Conservation (phyloP, 2,888 invertebrate species). For the Scaptodrosophila latifasciaeformis region DNA sequence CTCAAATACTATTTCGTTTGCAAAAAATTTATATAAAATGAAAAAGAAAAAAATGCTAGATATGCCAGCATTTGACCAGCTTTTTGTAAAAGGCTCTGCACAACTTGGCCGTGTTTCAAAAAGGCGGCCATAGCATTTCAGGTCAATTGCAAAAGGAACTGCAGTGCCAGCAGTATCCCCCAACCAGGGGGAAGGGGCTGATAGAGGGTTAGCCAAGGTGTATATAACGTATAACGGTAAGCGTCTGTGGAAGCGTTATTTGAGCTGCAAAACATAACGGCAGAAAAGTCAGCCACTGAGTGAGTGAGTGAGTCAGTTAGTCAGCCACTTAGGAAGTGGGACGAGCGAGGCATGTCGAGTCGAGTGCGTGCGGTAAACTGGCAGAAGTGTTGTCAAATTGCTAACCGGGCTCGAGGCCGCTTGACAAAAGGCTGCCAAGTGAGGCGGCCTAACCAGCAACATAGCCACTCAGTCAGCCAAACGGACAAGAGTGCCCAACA, state of each 20-base stretch:
- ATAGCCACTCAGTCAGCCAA: not conserved
- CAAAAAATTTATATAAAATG: no score
- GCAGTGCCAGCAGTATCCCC: not conserved
- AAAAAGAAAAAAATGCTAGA: not conserved
- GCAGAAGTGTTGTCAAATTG: conserved; percentile 60
- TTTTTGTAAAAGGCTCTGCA: no score
- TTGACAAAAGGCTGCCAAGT: conserved; percentile 18
- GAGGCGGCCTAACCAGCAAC: conserved; percentile 27
- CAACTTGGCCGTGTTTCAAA: not conserved
- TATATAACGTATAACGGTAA: no score
- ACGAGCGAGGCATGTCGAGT: not conserved
- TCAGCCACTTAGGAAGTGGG: no score
- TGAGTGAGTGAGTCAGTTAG: conserved; percentile 61
- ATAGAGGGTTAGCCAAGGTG: not conserved
- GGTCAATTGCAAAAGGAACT: conserved; percentile 6
- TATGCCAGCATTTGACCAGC: no score
- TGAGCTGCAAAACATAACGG: conserved; percentile 37
- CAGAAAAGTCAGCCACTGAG: conserved; percentile 36
- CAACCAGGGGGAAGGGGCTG: not conserved
- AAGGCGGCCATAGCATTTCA: not conserved
- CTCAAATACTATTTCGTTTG: no score
- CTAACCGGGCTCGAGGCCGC: conserved; percentile 10
- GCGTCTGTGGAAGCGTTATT: not conserved
- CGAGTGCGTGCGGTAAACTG: conserved; percentile 9
- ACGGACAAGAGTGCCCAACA: not conserved